Percentiles rank a stretch among this genome's conserved stretches.
These are phyloP conservation scores for Phocoena phocoena DNA, from an alignment of 2,113 vertebrate genomes.

Conservation along the genomic window DNA sequence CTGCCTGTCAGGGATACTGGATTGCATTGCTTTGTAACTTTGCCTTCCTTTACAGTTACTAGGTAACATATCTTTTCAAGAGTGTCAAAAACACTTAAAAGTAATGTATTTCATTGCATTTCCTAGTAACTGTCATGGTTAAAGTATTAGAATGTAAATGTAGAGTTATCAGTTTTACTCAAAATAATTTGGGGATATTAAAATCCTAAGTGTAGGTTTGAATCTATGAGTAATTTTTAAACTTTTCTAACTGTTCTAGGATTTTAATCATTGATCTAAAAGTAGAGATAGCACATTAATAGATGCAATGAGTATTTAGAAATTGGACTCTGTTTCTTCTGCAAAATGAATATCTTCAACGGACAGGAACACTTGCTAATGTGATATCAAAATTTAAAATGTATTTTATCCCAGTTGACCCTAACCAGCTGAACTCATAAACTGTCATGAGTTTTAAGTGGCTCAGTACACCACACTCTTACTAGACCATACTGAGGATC, in stretches of 20 bases:
- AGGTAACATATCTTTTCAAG: not conserved
- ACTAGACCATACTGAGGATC: not conserved
- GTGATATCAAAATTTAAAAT: not conserved
- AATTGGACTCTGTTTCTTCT: not conserved
- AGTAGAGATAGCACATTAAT: not conserved
- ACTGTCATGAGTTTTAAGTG: not conserved
- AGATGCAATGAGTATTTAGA: not conserved
- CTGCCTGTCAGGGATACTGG: conserved; percentile 42
- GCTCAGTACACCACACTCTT: not conserved
- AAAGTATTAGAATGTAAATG: conserved; percentile 5
- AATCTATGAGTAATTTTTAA: not conserved
- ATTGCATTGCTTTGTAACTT: conserved; percentile 50
- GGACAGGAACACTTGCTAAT: not conserved
- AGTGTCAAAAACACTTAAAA: conserved; percentile 53
- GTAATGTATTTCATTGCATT: conserved; percentile 19
- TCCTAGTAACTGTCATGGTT: not conserved
- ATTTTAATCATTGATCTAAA: conserved; percentile 14
- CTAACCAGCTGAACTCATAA: not conserved
- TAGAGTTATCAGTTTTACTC: not conserved
- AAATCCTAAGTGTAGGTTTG: not conserved
- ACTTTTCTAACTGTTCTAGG: not conserved
- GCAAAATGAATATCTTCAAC: not conserved
- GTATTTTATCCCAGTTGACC: not conserved
- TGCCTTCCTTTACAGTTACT: conserved; percentile 57
- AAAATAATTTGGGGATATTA: not conserved